Conservation (phyloP, 2,797 vertebrate genomes). For the Sarcophilus harrisii region DNA sequence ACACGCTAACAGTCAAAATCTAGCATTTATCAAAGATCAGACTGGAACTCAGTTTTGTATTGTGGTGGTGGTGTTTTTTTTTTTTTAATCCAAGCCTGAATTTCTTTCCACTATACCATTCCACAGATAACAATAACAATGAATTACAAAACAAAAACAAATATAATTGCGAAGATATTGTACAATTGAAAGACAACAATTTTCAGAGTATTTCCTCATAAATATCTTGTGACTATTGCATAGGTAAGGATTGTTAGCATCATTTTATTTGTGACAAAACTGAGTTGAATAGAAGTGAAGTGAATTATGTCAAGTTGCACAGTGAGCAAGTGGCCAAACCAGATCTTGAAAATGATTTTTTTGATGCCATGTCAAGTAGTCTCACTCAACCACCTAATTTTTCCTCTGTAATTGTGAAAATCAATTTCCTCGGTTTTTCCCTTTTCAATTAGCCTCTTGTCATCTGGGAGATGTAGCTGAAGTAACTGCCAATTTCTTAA, state of each 20-base stretch:
- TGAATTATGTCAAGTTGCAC: not conserved
- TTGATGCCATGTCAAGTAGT: not conserved
- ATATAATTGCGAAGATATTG: not conserved
- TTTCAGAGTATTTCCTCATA: not conserved
- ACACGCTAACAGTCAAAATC: not conserved
- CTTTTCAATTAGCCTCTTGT: not conserved
- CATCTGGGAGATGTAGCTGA: not conserved
- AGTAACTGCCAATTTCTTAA: not conserved
- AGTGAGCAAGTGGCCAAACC: not conserved
- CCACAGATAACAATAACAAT: not conserved
- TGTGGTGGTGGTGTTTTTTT: no score
- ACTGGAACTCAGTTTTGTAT: not conserved
- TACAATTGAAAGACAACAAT: not conserved
- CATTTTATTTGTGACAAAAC: not conserved
- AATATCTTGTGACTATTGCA: not conserved
- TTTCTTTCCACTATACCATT: not conserved
- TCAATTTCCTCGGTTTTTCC: not conserved
- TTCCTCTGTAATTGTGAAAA: not conserved
- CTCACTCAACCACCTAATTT: not conserved
- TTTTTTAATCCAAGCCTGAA: not conserved
- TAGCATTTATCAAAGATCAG: not conserved
- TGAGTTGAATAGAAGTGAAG: not conserved
- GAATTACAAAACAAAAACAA: not conserved
- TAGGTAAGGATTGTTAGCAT: not conserved
- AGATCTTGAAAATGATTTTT: not conserved